phyloP scores from a whole-genome alignment of 2,888 invertebrate species.

The Epinotia ramella region DNA sequence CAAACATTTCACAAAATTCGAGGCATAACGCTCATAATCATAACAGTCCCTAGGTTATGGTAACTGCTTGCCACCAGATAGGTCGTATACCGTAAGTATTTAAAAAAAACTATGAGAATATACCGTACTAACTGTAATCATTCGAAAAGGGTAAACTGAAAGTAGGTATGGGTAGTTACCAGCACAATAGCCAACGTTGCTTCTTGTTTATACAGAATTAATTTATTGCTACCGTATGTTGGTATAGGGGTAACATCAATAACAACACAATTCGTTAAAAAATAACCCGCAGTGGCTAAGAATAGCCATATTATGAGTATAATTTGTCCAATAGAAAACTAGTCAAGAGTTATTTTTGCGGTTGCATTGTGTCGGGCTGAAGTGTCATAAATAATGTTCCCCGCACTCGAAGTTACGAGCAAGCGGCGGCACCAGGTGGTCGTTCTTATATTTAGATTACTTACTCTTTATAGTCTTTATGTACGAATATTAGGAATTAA shows the following conservation, averaged over 20 bases:
- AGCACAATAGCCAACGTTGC: conserved; percentile 50
- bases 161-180: neutral
- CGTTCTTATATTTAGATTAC: conserved; percentile 75
- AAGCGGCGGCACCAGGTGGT: conserved; percentile 76
- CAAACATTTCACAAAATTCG: too few relatives aligned
- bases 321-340: conserved; percentile 72
- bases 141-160: conserved; percentile 4
- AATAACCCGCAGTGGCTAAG: conserved; percentile 58
- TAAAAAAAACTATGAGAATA: neutral
- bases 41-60: too few relatives aligned
- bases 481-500: conserved; percentile 73
- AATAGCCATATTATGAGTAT: conserved; percentile 53
- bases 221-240: conserved; percentile 57
- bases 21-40: too few relatives aligned
- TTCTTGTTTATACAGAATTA: conserved; percentile 58
- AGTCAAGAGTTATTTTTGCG: conserved; percentile 82
- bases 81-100: neutral
- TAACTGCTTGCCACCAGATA: too few relatives aligned
- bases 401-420: conserved; percentile 68
- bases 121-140: neutral
- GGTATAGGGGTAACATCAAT: conserved; percentile 58
- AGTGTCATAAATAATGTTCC: conserved; percentile 75
- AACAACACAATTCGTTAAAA: conserved; percentile 43
- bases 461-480: conserved; percentile 62
- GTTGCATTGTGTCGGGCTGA: conserved; percentile 72